A percentile compares a stretch with the other conserved stretches of the same genome.
These are phyloP conservation scores for Phengaris arion DNA, from an alignment of 2,888 invertebrate species.

Conservation along the genomic window DNA sequence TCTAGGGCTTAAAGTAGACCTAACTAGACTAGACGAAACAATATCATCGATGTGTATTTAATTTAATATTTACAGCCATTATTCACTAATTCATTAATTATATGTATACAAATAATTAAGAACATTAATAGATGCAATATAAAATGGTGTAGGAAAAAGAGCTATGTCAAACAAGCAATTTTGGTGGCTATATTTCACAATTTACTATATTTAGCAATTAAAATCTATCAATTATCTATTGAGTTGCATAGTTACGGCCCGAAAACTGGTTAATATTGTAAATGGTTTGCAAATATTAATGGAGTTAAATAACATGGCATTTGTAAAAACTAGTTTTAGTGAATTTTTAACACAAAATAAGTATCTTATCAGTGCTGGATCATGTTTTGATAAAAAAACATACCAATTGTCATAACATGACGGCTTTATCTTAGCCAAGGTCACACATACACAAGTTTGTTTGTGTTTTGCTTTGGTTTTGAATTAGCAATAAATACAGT, in stretches of 20 bases:
- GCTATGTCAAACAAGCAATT: not conserved
- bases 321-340: not conserved
- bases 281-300: not conserved
- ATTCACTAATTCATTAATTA: too few species aligned
- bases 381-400: constrained; percentile 9
- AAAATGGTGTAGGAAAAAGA: too few species aligned
- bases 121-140: too few species aligned
- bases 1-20: too few species aligned
- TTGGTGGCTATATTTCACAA: not conserved
- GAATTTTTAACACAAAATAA: constrained; percentile 18
- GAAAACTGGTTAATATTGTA: not conserved
- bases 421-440: constrained; percentile 33
- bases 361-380: constrained; percentile 19
- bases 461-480: constrained; percentile 30
- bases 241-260: not conserved
- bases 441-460: constrained; percentile 31
- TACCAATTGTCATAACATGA: constrained; percentile 1
- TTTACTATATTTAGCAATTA: not conserved
- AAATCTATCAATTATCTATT: not conserved
- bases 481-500: not conserved
- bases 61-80: too few species aligned
- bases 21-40: too few species aligned
- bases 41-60: too few species aligned
- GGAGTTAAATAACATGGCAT: not conserved
- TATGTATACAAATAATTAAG: too few species aligned